Base-by-base conservation (phyloP, 2,888 invertebrate genomes). In the Lymantria monacha region DNA sequence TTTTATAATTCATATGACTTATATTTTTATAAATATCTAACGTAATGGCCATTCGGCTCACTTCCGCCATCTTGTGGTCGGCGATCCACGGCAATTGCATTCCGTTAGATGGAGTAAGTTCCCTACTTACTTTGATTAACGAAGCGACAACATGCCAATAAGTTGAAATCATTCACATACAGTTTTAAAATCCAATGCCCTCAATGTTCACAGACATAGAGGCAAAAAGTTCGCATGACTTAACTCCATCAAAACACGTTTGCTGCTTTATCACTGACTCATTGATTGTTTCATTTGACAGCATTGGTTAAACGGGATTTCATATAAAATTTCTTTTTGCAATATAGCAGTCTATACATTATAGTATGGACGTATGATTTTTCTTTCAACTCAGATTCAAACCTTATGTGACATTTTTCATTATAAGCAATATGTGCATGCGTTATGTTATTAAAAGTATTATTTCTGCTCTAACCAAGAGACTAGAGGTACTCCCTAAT, bases 21-120 rank as follows among this genome's bases (percentile, higher is more conserved):
- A 5, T 22, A 22, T 22, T 22, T 22, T 22, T 5, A 22, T 22
- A 22, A 22, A 22, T 5, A 22, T 22, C 22, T 5, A 22, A 5
- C 5, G 22, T 22, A 22, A 22, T 22, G 22, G 22, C 22, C 22
- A 22, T 5, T 22, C 22, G 5, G 5, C 22, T 58, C 49, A 60
- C 62, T 69, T 75, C 69, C 72, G 69, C 70, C 68, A 69, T 70
- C 66, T 69, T 57, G 61, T 53, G 55, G 55, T 56, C 51, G 51
- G 54, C 56, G 41, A 49, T 61, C 45, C 46, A 56, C 51, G 47
- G 55, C 63, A 62, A 71, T 67, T 73, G 69, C 79, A 74, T 81
- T 81, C 84, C 84, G 84, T 83, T 84, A 82, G 69, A 49, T 52
- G 48, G 36, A 47, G 40, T 53, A 38, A 55, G 51, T 53, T 60